A percentile compares a stretch with the other conserved stretches of the same genome.
phyloP scores from a whole-genome alignment of 2,797 vertebrate genomes.

The Momotus momota region DNA sequence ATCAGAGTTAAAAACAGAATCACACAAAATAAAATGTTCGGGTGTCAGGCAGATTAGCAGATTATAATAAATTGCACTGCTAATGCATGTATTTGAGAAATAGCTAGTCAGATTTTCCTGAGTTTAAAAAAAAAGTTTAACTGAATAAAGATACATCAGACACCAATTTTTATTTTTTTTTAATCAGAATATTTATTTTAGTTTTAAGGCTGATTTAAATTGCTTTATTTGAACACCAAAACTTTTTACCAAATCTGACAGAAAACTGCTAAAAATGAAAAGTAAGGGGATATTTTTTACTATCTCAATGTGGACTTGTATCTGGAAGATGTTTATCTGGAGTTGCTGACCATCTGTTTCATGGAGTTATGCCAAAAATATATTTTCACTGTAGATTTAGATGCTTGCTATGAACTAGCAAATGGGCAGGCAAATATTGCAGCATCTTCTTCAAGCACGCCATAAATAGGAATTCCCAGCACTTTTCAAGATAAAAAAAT shows the following conservation, averaged over 20 bases:
- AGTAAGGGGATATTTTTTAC: not conserved
- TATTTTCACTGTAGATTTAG: not conserved
- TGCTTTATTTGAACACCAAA: not conserved
- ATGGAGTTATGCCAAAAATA: slow-evolving; percentile 1
- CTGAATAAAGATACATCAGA: not conserved
- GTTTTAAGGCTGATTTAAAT: not conserved
- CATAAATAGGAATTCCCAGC: not conserved
- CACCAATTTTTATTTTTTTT: not conserved
- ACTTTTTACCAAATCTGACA: not conserved
- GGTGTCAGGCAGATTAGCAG: not conserved
- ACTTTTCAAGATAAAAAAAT: not conserved
- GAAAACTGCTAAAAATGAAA: slow-evolving; percentile 7
- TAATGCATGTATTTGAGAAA: not conserved
- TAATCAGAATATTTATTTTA: not conserved
- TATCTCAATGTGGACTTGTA: not conserved
- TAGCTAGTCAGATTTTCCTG: not conserved
- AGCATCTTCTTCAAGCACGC: not conserved
- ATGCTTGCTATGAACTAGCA: not conserved
- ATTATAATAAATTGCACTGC: not conserved
- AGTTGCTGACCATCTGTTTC: slow-evolving; percentile 44
- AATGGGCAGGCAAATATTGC: slow-evolving; percentile 2
- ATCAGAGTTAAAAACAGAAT: not conserved
- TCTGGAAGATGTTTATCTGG: slow-evolving; percentile 27
- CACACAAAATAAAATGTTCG: not conserved
- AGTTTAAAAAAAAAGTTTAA: not conserved